phyloP scores from a whole-genome alignment of 2,888 invertebrate species.

The Macrophya alboannulata region DNA sequence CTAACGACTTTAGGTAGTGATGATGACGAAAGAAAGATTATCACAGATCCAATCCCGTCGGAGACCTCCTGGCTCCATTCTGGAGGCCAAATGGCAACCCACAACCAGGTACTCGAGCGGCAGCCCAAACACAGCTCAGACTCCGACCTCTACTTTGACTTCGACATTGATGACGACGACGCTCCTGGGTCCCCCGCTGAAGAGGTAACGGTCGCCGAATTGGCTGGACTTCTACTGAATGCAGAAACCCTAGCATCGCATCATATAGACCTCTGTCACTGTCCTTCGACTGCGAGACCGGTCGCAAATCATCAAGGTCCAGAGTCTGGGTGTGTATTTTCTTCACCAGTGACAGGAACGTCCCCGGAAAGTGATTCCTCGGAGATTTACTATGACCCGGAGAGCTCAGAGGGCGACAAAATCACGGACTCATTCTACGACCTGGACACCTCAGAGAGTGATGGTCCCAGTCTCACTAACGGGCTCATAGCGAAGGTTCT shows the following conservation, averaged over 20 bases:
- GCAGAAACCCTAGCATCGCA: constrained; percentile 67
- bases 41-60: constrained; percentile 62
- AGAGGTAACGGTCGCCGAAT: constrained; percentile 80
- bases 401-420: constrained; percentile 73
- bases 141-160: constrained; percentile 75
- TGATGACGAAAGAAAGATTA: constrained; percentile 59
- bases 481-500: constrained; percentile 66
- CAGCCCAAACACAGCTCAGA: constrained; percentile 81
- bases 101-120: constrained; percentile 74
- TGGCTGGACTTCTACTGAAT: constrained; percentile 78
- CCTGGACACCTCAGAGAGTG: constrained; percentile 70
- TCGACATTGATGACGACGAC: constrained; percentile 80
- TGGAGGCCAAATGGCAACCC: constrained; percentile 63
- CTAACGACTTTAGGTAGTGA: constrained; percentile 86
- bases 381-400: constrained; percentile 75
- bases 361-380: constrained; percentile 80
- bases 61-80: constrained; percentile 73
- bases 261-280: constrained; percentile 73
- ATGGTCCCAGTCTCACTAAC: constrained; percentile 77
- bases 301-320: constrained; percentile 69
- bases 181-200: constrained; percentile 88
- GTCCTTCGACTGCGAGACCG: constrained; percentile 82
- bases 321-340: constrained; percentile 82
- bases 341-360: constrained; percentile 74
- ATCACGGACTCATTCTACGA: constrained; percentile 68